Base-by-base conservation (phyloP, 1,140 invertebrate species). In the Notospermus geniculatus region DNA sequence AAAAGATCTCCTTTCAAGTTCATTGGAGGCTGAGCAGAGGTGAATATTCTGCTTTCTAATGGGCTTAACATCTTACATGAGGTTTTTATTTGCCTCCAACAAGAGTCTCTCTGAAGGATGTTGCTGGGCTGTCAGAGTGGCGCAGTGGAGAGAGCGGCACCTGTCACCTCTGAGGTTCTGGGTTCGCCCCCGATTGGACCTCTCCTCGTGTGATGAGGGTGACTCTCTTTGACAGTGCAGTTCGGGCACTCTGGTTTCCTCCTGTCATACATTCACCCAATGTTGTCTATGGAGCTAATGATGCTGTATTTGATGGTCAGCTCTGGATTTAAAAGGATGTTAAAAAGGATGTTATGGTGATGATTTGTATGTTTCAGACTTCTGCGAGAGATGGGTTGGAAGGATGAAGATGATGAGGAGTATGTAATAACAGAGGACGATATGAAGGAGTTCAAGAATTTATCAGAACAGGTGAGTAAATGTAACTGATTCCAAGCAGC, bases 391-490 rank as follows among this genome's bases (percentile, higher is more conserved):
- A 80, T 81, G 79, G 80, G 80, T 36, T 81, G 80, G 80, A 79
- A 76, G 61, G 79, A 78, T 65, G 75, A 73, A 25, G 78, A 80
- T 60, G 75, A 77, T 25, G 77, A 76, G 41, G 73, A 74, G 17
- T 80, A 81, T 69, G 79, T 74, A 27, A 73, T 81, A 15, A 81
- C 80, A 1, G 80, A 81, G 64, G 80, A 79, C 68, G 80, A 81
- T 54, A 70, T 78, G 65, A 72, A 72, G 36, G 77, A 78, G 66
- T 80, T 80, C 65, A 64, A 73, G 45, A 72, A 76, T 55, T 68
- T 73, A 22, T 71, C 71, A 29, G 74, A 79, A 67, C 71, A 77
- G 73, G 78, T 79, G 57, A n/a, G n/a, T n/a, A n/a, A n/a, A n/a
- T n/a, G n/a, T n/a, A n/a, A n/a, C n/a, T n/a, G n/a, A n/a, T n/a